phyloP scores from a whole-genome alignment of 2,797 vertebrate species.

The Gymnoscopelus microlampas region DNA sequence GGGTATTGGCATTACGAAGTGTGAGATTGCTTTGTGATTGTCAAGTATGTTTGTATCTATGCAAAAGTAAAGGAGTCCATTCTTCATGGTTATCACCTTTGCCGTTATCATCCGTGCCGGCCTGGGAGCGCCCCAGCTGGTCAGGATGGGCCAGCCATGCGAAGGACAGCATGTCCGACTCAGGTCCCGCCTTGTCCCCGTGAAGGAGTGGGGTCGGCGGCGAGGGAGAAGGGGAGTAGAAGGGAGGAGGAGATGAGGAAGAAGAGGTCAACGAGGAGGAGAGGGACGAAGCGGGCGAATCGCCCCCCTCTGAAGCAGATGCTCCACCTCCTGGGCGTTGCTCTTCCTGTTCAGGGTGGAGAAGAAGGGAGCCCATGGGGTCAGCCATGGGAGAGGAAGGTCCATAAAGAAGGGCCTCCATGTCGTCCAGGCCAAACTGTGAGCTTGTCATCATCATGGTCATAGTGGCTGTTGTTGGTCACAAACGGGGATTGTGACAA shows the following conservation, averaged over 20 bases:
- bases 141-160: constrained; percentile 66
- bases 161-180: constrained; percentile 70
- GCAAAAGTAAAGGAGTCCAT: neutral
- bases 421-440: constrained; percentile 93
- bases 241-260: constrained; percentile 71
- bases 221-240: constrained; percentile 76
- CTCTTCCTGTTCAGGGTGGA: constrained; percentile 61
- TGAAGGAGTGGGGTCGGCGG: constrained; percentile 57
- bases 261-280: constrained; percentile 64
- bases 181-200: constrained; percentile 69
- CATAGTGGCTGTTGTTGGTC: constrained; percentile 79
- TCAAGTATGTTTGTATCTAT: constrained; percentile 54
- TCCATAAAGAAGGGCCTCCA: constrained; percentile 87
- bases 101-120: constrained; percentile 41
- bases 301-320: constrained; percentile 50
- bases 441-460: constrained; percentile 90
- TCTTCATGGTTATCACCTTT: constrained; percentile 68
- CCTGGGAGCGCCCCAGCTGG: constrained; percentile 63
- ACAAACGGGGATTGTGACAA: constrained; percentile 61
- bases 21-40: neutral
- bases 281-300: constrained; percentile 64
- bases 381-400: constrained; percentile 97
- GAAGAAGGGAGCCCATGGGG: constrained; percentile 51
- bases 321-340: constrained; percentile 64
- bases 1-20: too few relatives aligned